Percentiles rank a stretch among this genome's conserved stretches.
Conservation (phyloP, 2,797 vertebrate species). For the Megaceryle alcyon region DNA sequence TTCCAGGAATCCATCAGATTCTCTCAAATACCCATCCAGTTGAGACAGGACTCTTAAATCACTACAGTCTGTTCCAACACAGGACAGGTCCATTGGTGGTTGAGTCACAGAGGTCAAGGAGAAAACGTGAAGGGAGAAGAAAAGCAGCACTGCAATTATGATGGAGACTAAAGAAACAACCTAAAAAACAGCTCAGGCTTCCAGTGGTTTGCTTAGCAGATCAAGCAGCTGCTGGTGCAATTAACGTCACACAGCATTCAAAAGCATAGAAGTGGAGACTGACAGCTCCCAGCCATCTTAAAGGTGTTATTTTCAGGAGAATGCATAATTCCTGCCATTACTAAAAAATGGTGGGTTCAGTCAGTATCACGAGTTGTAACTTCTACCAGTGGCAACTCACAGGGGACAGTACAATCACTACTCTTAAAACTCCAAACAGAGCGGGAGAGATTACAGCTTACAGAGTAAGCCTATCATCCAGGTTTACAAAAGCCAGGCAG, state of each 20-base stretch:
- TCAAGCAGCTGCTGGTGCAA: not conserved
- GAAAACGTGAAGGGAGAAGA: not conserved
- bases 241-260: not conserved
- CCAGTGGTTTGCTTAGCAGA: not conserved
- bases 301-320: not conserved
- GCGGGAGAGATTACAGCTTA: constrained; percentile 9
- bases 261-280: not conserved
- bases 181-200: not conserved
- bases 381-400: not conserved
- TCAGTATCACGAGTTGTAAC: not conserved
- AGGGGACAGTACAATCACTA: not conserved
- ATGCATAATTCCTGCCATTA: constrained; percentile 20
- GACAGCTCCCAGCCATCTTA: not conserved
- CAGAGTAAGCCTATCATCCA: not conserved
- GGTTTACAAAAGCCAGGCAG: constrained; percentile 30
- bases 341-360: constrained; percentile 35
- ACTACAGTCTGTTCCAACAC: not conserved
- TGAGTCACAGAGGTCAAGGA: not conserved
- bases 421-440: not conserved
- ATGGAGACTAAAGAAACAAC: not conserved
- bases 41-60: not conserved
- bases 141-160: not conserved
- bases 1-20: not conserved
- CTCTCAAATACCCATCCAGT: not conserved
- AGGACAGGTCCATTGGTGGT: not conserved